These are phyloP conservation scores for Butorides virescens DNA, from an alignment of 2,113 vertebrate species.

Conservation along the genomic window DNA sequence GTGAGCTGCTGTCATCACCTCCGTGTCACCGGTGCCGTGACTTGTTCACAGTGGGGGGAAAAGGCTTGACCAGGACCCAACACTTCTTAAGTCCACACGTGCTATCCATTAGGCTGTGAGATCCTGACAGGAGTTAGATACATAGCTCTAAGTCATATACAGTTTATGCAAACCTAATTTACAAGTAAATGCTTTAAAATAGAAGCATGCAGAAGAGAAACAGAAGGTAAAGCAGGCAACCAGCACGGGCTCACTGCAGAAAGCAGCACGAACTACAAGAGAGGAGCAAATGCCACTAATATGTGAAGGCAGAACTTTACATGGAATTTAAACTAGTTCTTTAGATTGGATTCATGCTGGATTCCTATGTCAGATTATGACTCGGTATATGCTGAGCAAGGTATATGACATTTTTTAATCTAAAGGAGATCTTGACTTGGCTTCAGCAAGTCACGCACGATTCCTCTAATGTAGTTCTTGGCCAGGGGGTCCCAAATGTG, in stretches of 20 bases:
- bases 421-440: neutral
- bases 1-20: slow-evolving; percentile 14
- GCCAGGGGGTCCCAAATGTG: neutral
- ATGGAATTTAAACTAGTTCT: neutral
- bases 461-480: neutral
- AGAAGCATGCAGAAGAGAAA: neutral
- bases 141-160: neutral
- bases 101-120: neutral
- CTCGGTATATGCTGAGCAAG: neutral
- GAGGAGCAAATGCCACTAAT: neutral
- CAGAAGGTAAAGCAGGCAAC: neutral
- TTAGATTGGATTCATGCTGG: neutral
- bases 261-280: neutral
- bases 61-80: neutral
- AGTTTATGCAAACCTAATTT: slow-evolving; percentile 11
- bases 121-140: neutral
- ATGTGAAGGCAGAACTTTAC: neutral
- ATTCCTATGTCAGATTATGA: neutral
- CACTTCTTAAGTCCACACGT: neutral
- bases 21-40: fast-evolving
- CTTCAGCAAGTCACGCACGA: neutral
- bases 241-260: neutral
- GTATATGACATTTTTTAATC: neutral
- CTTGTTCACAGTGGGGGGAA: neutral
- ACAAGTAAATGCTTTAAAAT: neutral